Evolutionary conservation across 2,888 invertebrate genomes (phyloP), one percentile per base, ranked within the genome.

Genomic region (Masnerella sp.): DNA sequence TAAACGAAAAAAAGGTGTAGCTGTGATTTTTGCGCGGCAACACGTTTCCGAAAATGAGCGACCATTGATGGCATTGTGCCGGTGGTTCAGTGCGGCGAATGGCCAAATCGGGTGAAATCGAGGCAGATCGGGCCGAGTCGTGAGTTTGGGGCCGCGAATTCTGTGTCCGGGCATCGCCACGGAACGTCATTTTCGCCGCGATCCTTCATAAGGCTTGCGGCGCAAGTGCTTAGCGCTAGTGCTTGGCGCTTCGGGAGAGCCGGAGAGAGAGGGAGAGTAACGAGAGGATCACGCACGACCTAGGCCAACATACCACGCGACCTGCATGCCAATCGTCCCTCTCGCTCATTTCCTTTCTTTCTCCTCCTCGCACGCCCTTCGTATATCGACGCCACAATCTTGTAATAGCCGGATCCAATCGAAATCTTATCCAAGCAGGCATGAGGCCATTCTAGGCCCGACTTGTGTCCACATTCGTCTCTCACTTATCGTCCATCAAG

Each of bases 321-420:
- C 84, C 84, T 86, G 86, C 85, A 86, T 86, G 85, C 85, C 85
- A 85, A 85, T 84, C 85, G 83, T 78, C 77, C 78, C 79, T 84
- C 83, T 81, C 65, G 62, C 72, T 77, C 78, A 70, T 64, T 73
- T 70, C 68, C 68, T 73, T 74, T 71, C 74, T 70, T 65, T 71
- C 74, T 51, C 69, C 68, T 61, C 67, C 67, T 73, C 69, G 68
- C 62, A 70, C 75, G 58, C 78, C 77, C 56, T 70, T 73, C 73
- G 74, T 74, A 69, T 38, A 75, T 74, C n/a, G n/a, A 62, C 30
- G 22, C 72, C 68, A 56, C 52, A 65, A 71, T 71, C 73, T 71
- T 59, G 74, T 76, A 76, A 79, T 78, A 79, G 75, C 74, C 75
- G 75, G 74, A 77, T 77, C 78, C 74, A 80, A 78, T 79, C 72